A percentile compares a stretch with the other conserved stretches of the same genome.
Evolutionary conservation across 2,797 vertebrate species (phyloP).

Genomic region (Pseudomugil gertrudae): DNA sequence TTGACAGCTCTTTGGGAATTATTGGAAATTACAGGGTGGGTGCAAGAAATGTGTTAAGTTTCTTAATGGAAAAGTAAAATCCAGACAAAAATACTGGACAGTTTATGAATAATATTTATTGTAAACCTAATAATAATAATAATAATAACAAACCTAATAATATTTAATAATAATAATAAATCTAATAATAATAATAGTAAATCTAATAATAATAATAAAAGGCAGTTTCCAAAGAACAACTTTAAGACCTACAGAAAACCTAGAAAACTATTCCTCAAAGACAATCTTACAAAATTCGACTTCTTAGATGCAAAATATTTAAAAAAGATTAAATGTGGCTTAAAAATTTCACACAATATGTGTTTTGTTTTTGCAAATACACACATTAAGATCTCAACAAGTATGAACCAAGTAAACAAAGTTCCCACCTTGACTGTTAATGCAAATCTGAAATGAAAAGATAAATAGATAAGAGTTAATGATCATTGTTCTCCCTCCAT

Average conservation of each 20-base stretch:
- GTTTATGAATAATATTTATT: too few species aligned
- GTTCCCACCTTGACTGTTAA: conserved; percentile 94
- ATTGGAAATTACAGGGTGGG: not conserved
- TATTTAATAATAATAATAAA: too few species aligned
- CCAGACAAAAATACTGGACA: too few species aligned
- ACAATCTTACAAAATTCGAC: too few species aligned
- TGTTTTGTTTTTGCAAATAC: not conserved
- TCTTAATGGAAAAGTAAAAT: not conserved
- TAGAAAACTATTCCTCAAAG: too few species aligned
- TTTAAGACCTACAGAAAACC: too few species aligned
- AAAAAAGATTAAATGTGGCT: not conserved
- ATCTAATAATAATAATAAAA: too few species aligned
- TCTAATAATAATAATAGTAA: too few species aligned
- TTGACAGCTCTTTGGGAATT: too few species aligned
- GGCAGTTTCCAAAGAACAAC: too few species aligned
- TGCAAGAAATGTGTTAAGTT: not conserved
- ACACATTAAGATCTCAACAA: not conserved
- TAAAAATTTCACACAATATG: not conserved
- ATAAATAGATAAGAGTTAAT: not conserved
- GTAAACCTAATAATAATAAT: too few species aligned
- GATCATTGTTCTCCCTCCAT: not conserved
- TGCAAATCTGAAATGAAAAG: conserved; percentile 87
- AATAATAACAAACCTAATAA: too few species aligned
- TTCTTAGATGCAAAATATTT: not conserved
- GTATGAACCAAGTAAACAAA: not conserved